Conservation (phyloP, 2,113 vertebrate species). For the Menidia beryllina region DNA sequence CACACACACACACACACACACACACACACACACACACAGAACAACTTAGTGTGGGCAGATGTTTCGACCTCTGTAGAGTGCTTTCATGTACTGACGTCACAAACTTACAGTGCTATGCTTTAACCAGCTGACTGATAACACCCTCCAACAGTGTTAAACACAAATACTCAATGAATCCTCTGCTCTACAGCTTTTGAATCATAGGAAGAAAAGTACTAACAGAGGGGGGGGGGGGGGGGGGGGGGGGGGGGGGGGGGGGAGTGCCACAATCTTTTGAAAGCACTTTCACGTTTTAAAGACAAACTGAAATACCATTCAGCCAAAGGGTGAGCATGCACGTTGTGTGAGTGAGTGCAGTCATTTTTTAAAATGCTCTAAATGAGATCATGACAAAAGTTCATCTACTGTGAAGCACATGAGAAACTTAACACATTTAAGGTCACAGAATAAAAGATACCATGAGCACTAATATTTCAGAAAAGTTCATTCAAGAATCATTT, state of each 20-base stretch:
- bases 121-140: neutral
- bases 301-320: neutral
- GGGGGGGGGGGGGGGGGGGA: no score
- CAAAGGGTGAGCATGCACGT: neutral
- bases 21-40: neutral
- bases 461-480: neutral
- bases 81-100: neutral
- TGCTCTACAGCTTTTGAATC: neutral
- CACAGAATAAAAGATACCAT: neutral
- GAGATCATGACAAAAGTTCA: no score
- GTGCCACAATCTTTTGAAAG: neutral
- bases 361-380: neutral
- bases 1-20: neutral
- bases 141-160: neutral
- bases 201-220: neutral
- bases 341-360: neutral
- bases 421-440: neutral
- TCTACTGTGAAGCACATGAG: neutral
- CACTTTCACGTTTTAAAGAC: neutral
- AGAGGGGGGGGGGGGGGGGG: no score
- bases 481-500: neutral
- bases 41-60: slow-evolving; percentile 10
- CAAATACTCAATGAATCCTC: slow-evolving; percentile 10
- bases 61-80: neutral
- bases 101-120: neutral